A percentile compares a stretch with the other conserved stretches of the same genome.
Evolutionary conservation across 1,140 invertebrate species (phyloP).

Genomic region (Drosophila bifasciata): DNA sequence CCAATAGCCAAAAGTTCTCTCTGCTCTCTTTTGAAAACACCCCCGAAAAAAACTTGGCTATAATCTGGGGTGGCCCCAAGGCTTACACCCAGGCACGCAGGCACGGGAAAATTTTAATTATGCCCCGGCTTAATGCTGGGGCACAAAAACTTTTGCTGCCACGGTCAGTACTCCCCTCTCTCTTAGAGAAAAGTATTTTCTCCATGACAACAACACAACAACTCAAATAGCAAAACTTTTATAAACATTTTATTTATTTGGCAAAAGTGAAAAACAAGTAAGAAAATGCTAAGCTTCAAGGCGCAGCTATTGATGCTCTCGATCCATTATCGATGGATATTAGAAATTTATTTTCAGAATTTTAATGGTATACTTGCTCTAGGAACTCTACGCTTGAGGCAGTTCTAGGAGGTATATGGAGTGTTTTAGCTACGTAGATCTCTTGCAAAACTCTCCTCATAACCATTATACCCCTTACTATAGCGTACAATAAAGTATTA

Average conservation of each 20-base stretch:
- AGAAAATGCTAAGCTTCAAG: background rate
- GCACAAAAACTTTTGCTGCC: constrained; percentile 59
- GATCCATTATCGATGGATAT: too few species aligned
- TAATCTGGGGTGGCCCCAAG: constrained; percentile 64
- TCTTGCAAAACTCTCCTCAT: too few species aligned
- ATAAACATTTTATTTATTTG: constrained; percentile 77
- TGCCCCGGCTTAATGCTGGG: constrained; percentile 67
- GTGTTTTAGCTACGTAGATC: too few species aligned
- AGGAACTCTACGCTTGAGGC: too few species aligned
- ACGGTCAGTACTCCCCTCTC: constrained; percentile 51
- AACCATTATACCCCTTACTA: too few species aligned
- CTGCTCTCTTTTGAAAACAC: background rate
- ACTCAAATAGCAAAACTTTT: constrained; percentile 66
- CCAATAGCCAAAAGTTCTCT: constrained; percentile 41
- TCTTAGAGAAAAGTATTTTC: background rate
- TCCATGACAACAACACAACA: constrained; percentile 39
- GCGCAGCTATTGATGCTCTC: too few species aligned
- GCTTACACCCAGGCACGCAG: constrained; percentile 49
- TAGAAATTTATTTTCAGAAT: too few species aligned
- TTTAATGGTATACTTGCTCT: too few species aligned
- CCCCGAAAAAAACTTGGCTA: constrained; percentile 46
- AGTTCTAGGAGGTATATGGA: too few species aligned
- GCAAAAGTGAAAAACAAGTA: constrained; percentile 33
- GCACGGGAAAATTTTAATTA: constrained; percentile 76
- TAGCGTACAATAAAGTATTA: too few species aligned